These are phyloP conservation scores for Tridacna crocea DNA, from an alignment of 2,888 invertebrate genomes.

Conservation along the genomic window DNA sequence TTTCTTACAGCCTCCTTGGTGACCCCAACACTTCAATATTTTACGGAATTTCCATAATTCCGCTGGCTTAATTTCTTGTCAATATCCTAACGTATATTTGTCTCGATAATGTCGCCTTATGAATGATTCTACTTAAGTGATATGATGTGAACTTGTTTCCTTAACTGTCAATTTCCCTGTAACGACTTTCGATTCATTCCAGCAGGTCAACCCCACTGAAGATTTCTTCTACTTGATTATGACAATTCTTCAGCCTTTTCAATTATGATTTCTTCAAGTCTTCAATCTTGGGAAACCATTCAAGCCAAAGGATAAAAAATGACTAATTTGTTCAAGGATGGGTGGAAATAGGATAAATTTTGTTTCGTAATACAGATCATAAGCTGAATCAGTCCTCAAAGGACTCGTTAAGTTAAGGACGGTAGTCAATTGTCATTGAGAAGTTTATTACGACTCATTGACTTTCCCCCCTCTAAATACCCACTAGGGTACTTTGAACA, in stretches of 20 bases:
- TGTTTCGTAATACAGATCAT: constrained; percentile 44
- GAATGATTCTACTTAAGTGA: constrained; percentile 55
- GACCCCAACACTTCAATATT: constrained; percentile 52
- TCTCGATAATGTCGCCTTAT: constrained; percentile 61
- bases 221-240: constrained; percentile 30
- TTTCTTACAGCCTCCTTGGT: constrained; percentile 44
- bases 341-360: constrained; percentile 44
- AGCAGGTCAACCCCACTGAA: constrained; percentile 25
- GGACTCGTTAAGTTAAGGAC: constrained; percentile 55
- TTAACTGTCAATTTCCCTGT: constrained; percentile 57
- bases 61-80: constrained; percentile 59
- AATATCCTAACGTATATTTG: constrained; percentile 54
- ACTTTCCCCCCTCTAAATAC: constrained; percentile 50
- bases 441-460: constrained; percentile 56
- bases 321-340: constrained; percentile 44
- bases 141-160: constrained; percentile 52
- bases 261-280: constrained; percentile 17
- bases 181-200: constrained; percentile 64
- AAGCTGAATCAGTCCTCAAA: constrained; percentile 40
- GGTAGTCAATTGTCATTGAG: constrained; percentile 62
- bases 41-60: constrained; percentile 64
- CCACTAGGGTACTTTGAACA: constrained; percentile 45
- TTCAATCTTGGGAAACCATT: constrained; percentile 21
- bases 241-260: constrained; percentile 54
- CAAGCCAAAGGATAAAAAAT: constrained; percentile 35